Percentiles rank a stretch among this genome's conserved stretches.
phyloP scores from a whole-genome alignment of 2,797 vertebrate species.

The Neosalanx taihuensis region DNA sequence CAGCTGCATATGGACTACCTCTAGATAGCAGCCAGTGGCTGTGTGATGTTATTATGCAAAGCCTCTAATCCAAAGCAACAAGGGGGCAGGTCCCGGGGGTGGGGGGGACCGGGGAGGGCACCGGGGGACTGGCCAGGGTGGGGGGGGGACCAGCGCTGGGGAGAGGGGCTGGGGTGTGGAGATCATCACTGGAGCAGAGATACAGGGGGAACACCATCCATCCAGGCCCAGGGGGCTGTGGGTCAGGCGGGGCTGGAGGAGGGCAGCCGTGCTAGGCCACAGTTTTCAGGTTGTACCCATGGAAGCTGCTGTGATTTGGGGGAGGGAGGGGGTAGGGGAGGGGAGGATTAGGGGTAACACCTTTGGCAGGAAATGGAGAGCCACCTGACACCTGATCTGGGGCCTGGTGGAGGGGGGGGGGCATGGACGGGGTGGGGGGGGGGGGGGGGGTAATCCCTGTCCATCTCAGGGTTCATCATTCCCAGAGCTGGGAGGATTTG shows the following conservation, averaged over 20 bases:
- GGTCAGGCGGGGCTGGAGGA: no score
- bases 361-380: constrained; percentile 70
- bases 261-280: no score
- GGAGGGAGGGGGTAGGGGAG: constrained; percentile 28
- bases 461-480: constrained; percentile 78
- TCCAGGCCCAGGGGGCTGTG: no score
- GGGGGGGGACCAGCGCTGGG: no score
- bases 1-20: constrained; percentile 97
- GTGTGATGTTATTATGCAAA: constrained; percentile 99
- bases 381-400: constrained; percentile 75
- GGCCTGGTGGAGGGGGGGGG: constrained; percentile 43
- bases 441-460: constrained; percentile 72
- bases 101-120: constrained; percentile 34
- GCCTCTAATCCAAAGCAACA: constrained; percentile 86
- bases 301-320: not conserved
- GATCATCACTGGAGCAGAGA: no score
- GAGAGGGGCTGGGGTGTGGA: no score
- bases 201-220: no score
- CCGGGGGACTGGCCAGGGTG: constrained; percentile 48
- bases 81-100: not conserved
- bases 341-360: constrained; percentile 77
- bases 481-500: constrained; percentile 76
- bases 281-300: no score
- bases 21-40: constrained; percentile 99
- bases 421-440: constrained; percentile 35